Conservation (phyloP, 2,888 invertebrate species). For the Dynastes hyllus region DNA sequence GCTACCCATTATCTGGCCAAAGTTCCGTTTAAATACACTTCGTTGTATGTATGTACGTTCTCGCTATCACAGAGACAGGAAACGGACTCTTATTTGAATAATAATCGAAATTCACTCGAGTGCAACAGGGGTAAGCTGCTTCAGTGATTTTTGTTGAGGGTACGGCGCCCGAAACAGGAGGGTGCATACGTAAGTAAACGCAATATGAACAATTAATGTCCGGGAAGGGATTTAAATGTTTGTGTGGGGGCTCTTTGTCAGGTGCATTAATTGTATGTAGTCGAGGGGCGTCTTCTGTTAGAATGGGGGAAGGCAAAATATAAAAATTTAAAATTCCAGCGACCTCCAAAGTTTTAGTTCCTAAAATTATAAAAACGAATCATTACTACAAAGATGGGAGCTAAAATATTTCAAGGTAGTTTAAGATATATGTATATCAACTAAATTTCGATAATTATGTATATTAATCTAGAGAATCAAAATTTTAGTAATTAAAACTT, state of each 20-base stretch:
- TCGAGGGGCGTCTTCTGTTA: conserved; percentile 21
- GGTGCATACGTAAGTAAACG: conserved; percentile 49
- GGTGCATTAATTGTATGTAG: conserved; percentile 41
- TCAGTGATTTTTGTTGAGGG: conserved; percentile 50
- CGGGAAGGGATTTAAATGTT: conserved; percentile 41
- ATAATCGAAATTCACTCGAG: conserved; percentile 50
- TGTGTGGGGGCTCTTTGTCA: conserved; percentile 40
- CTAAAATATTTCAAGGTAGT: too few relatives aligned
- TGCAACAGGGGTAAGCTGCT: conserved; percentile 49
- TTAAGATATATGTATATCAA: too few relatives aligned
- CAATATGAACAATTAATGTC: conserved; percentile 46
- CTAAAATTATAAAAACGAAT: too few relatives aligned
- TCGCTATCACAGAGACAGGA: conserved; percentile 49
- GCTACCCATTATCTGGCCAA: conserved; percentile 27
- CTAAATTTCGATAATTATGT: too few relatives aligned
- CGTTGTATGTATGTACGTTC: conserved; percentile 1
- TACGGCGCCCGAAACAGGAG: conserved; percentile 32
- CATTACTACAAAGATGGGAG: too few relatives aligned
- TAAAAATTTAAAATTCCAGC: conserved; percentile 16
- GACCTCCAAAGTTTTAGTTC: background rate
- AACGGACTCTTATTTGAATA: conserved; percentile 51
- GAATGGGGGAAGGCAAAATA: background rate
- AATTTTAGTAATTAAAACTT: too few relatives aligned
- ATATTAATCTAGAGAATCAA: too few relatives aligned
- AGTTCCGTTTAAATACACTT: conserved; percentile 28